A percentile compares a stretch with the other conserved stretches of the same genome.
These are phyloP conservation scores for Sarcophilus harrisii DNA, from an alignment of 2,797 vertebrate genomes.

Conservation along the genomic window DNA sequence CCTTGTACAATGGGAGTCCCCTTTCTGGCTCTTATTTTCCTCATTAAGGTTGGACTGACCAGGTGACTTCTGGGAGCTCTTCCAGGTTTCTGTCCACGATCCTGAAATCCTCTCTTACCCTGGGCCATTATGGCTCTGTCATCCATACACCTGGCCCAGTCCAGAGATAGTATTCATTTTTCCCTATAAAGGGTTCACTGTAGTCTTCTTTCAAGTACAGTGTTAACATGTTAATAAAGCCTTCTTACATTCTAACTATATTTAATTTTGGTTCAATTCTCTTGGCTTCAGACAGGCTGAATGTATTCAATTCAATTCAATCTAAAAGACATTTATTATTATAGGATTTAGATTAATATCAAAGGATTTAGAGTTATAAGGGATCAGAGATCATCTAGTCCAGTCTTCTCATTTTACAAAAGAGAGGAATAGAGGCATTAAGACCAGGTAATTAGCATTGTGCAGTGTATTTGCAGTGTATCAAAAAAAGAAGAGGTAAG, in stretches of 20 bases:
- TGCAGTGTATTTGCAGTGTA: neutral
- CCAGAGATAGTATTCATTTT: neutral
- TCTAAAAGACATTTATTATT: neutral
- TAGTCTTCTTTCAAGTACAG: neutral
- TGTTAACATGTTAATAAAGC: neutral
- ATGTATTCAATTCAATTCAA: neutral
- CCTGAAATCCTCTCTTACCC: neutral
- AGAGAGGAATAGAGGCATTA: neutral
- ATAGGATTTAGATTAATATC: neutral
- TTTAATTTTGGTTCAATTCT: neutral
- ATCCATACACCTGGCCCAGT: neutral
- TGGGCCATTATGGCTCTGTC: neutral
- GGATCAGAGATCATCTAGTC: neutral
- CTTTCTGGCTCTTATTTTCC: neutral
- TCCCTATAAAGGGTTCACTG: neutral
- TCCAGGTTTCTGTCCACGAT: neutral
- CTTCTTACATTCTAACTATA: neutral
- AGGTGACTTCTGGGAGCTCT: neutral
- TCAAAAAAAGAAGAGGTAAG: neutral
- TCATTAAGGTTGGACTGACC: neutral
- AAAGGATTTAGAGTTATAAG: neutral
- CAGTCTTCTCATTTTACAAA: neutral
- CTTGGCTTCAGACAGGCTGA: neutral
- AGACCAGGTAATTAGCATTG: neutral
- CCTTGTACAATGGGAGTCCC: neutral